Base-by-base conservation (phyloP, 2,888 invertebrate species). In the Phoenoteleia sp. region DNA sequence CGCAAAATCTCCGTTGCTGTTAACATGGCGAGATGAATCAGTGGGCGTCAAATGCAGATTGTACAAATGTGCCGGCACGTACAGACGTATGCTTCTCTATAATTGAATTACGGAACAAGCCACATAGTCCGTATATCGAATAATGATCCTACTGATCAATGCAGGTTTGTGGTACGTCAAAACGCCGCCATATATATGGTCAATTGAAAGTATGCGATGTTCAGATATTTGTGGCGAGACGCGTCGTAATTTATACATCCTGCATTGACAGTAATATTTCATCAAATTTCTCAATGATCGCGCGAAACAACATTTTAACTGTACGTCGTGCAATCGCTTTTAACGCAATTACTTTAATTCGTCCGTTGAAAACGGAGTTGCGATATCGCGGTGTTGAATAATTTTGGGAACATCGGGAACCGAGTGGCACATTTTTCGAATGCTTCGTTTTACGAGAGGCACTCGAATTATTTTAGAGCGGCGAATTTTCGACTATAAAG, bases 31-130 rank as follows among this genome's bases (percentile, higher is more conserved):
- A 87, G 86, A 88, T 88, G 90, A 91, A 90, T 92, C 88, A 89
- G 88, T 87, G 87, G 88, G 89, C 90, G 91, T 92, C 91, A 91
- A 91, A 92, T 91, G 90, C 92, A 92, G 91, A 91, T 92, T 90
- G 90, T 89, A 89, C 89, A 89, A 90, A 91, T 89, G 88, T 89
- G 89, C 89, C 87, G 83, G 84, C 69, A 85, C 81, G 80, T 76
- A 80, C 79, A 58, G 77, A 67, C 83, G 76, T 82, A 80, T 76
- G 84, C 85, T 79, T 77, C 77, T 76, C 82, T 77, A 81, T 87
- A 87, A 87, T 87, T 85, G 81, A 86, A 87, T 87, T 86, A 84
- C 82, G 86, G 77, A 84, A 80, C 76, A 82, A 81, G 81, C 77
- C 85, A 81, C 83, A 81, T 88, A 88, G 86, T 89, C 84, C 88